These are phyloP conservation scores for Sturnus vulgaris DNA, from an alignment of 2,113 vertebrate genomes.

Conservation along the genomic window DNA sequence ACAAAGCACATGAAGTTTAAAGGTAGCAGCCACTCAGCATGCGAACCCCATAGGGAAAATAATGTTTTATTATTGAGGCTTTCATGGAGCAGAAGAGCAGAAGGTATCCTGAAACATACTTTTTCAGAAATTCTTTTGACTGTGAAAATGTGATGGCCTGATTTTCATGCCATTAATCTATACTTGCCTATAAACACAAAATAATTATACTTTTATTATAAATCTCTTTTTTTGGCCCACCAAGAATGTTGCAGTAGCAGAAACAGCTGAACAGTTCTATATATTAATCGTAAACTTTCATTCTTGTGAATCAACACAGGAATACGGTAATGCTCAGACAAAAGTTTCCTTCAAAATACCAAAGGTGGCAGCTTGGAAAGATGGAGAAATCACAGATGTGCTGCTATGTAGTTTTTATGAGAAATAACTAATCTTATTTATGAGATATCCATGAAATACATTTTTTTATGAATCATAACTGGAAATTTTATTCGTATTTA, in stretches of 20 bases:
- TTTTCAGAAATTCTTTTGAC: neutral
- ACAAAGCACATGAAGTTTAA: neutral
- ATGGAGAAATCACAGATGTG: neutral
- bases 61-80: neutral
- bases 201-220: neutral
- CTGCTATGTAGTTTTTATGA: neutral
- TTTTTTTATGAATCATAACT: neutral
- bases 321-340: neutral
- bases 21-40: neutral
- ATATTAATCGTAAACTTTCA: neutral
- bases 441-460: neutral
- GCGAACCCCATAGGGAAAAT: neutral
- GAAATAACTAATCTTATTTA: neutral
- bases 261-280: neutral
- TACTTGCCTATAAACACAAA: neutral
- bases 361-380: neutral
- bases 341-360: neutral
- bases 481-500: neutral
- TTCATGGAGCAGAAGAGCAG: neutral
- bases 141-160: neutral
- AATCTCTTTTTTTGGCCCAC: neutral
- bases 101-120: neutral
- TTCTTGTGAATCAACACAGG: neutral
- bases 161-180: neutral
- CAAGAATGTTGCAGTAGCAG: neutral